Conservation (phyloP, 1,140 invertebrate species). For the Luehdorfia chinensis region DNA sequence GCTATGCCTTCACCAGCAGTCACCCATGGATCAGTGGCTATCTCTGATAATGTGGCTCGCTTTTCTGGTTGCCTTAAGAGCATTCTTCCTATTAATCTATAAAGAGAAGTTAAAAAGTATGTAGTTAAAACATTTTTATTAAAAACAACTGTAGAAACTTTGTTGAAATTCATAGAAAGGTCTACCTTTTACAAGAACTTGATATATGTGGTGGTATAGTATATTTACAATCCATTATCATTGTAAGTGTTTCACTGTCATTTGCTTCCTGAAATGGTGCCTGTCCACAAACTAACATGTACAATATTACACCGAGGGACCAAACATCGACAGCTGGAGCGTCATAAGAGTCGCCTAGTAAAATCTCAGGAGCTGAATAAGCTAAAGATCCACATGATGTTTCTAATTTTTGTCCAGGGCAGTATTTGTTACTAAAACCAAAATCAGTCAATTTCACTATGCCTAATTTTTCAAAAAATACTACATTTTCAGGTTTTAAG, state of each 20-base stretch:
- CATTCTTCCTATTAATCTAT: constrained; percentile 94
- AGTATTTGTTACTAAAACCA: constrained; percentile 98
- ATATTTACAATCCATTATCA: constrained; percentile 99
- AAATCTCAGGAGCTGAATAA: constrained; percentile 99
- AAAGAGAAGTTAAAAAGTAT: constrained; percentile 27
- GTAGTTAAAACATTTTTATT: neutral
- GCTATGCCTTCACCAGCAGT: constrained; percentile 75
- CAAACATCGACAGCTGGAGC: constrained; percentile 98
- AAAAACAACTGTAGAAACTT: too few species aligned
- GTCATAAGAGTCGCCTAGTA: constrained; percentile 96
- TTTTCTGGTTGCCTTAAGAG: constrained; percentile 94
- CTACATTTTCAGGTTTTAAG: constrained; percentile 99
- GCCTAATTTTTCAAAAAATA: constrained; percentile 98
- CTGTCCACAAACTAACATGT: constrained; percentile 98
- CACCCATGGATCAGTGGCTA: constrained; percentile 93
- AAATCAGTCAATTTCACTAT: constrained; percentile 99
- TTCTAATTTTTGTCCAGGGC: constrained; percentile 97
- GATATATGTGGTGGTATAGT: constrained; percentile 94
- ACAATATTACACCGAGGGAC: constrained; percentile 98
- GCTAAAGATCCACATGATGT: constrained; percentile 99
- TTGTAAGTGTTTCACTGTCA: constrained; percentile 98
- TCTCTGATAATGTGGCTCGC: constrained; percentile 91
- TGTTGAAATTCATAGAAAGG: too few species aligned
- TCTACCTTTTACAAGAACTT: constrained; percentile 88
- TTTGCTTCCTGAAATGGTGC: constrained; percentile 99